These are phyloP conservation scores for Eretmocerus hayati DNA, from an alignment of 2,888 invertebrate genomes.

Conservation along the genomic window DNA sequence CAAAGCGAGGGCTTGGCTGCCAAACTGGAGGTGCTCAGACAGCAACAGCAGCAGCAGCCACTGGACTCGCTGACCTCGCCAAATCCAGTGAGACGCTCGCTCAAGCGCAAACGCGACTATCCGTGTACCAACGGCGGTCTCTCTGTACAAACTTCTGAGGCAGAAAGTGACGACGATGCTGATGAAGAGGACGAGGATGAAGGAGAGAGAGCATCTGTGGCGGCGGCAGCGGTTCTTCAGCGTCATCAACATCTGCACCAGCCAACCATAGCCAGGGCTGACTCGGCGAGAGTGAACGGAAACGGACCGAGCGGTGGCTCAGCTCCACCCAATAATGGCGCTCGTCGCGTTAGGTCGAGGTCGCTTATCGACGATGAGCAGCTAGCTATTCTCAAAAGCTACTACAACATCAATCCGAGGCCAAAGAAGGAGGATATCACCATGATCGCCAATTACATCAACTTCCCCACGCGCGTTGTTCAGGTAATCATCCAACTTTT, in stretches of 20 bases:
- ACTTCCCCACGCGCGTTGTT: constrained; percentile 51
- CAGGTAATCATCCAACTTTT: too few relatives aligned
- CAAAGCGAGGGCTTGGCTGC: constrained; percentile 70
- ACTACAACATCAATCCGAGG: constrained; percentile 83
- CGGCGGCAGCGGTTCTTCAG: constrained; percentile 31
- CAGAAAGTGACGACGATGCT: constrained; percentile 51
- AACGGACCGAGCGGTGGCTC: background rate
- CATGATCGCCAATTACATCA: constrained; percentile 71
- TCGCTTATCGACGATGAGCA: constrained; percentile 94
- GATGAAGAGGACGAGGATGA: constrained; percentile 53
- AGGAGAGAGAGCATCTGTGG: constrained; percentile 46
- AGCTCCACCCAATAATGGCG: constrained; percentile 30
- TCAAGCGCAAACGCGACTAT: constrained; percentile 33
- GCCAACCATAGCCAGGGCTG: background rate
- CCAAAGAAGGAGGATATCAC: constrained; percentile 92
- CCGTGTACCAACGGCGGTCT: too few relatives aligned
- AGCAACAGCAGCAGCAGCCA: constrained; percentile 24
- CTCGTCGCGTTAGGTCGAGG: constrained; percentile 78
- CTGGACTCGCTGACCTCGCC: too few relatives aligned
- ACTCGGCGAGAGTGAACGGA: background rate
- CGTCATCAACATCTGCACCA: background rate
- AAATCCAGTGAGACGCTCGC: constrained; percentile 12
- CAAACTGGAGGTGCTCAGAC: constrained; percentile 61
- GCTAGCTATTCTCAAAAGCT: constrained; percentile 77
- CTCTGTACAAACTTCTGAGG: constrained; percentile 31